These are phyloP conservation scores for Hipposideros larvatus DNA, from an alignment of 2,797 vertebrate species.

Conservation along the genomic window DNA sequence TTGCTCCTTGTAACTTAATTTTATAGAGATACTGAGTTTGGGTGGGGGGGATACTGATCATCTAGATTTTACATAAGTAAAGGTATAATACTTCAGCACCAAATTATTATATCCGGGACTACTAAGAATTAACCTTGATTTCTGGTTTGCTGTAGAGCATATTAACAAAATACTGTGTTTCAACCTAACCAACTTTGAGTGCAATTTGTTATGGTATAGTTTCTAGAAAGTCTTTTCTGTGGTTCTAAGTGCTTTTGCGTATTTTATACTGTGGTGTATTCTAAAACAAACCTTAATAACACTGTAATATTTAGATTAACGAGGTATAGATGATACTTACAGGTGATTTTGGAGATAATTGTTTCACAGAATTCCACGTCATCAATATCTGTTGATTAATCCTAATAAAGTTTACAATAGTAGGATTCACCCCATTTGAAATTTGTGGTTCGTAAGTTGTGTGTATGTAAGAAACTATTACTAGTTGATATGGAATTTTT, in stretches of 20 bases:
- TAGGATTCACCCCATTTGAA: neutral
- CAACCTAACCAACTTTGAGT: neutral
- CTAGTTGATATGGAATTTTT: conserved; percentile 12
- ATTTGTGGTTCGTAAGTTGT: neutral
- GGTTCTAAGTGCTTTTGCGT: neutral
- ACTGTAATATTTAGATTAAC: conserved; percentile 46
- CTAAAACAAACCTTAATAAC: conserved; percentile 40
- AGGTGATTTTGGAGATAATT: conserved; percentile 1
- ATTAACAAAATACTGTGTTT: conserved; percentile 2
- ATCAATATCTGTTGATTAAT: conserved; percentile 29
- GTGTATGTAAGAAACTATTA: conserved; percentile 42
- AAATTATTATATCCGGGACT: conserved; percentile 16
- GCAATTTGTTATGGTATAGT: neutral
- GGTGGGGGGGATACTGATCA: neutral
- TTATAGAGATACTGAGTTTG: neutral
- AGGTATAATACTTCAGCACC: neutral
- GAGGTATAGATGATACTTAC: conserved; percentile 32
- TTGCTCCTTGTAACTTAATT: neutral
- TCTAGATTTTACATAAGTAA: conserved; percentile 20
- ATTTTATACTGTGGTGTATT: conserved; percentile 46
- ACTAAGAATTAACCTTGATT: conserved; percentile 33
- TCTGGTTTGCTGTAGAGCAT: neutral
- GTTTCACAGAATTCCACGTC: conserved; percentile 44
- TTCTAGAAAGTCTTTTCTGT: conserved; percentile 40
- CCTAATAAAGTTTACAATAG: neutral